Conservation (phyloP, 2,113 vertebrate genomes). For the Terrapene triunguis region DNA sequence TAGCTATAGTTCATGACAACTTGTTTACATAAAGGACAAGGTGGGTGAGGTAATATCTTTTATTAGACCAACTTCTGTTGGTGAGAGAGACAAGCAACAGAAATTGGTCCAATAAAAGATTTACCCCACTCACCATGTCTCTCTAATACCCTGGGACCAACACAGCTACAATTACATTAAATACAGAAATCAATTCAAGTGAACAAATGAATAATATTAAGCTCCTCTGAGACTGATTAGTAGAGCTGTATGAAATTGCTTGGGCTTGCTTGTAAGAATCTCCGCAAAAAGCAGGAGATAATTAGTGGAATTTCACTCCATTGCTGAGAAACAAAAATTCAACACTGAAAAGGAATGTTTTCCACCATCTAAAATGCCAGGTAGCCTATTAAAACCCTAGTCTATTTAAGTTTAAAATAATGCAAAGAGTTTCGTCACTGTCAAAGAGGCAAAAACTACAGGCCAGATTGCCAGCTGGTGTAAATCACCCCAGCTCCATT, state of each 20-base stretch:
- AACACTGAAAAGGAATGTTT: neutral
- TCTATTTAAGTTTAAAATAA: neutral
- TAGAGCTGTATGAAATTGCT: neutral
- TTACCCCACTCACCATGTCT: too few relatives aligned
- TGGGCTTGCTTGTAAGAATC: neutral
- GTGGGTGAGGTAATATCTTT: neutral
- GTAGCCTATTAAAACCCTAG: neutral
- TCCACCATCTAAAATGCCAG: slow-evolving; percentile 29
- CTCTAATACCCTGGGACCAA: neutral
- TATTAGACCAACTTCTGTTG: neutral
- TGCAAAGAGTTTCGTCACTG: neutral
- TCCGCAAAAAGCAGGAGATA: neutral
- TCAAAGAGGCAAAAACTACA: neutral
- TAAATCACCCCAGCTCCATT: neutral
- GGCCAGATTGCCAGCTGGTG: neutral
- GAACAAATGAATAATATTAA: neutral
- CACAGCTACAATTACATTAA: neutral
- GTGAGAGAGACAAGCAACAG: too few relatives aligned
- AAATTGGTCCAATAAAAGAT: too few relatives aligned
- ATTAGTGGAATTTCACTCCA: neutral
- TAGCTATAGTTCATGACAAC: neutral
- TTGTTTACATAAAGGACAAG: neutral
- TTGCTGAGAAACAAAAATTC: neutral
- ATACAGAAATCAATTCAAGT: neutral
- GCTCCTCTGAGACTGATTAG: neutral